A percentile compares a stretch with the other conserved stretches of the same genome.
Evolutionary conservation across 2,888 invertebrate genomes (phyloP).

Genomic region (Stenurella melanura): DNA sequence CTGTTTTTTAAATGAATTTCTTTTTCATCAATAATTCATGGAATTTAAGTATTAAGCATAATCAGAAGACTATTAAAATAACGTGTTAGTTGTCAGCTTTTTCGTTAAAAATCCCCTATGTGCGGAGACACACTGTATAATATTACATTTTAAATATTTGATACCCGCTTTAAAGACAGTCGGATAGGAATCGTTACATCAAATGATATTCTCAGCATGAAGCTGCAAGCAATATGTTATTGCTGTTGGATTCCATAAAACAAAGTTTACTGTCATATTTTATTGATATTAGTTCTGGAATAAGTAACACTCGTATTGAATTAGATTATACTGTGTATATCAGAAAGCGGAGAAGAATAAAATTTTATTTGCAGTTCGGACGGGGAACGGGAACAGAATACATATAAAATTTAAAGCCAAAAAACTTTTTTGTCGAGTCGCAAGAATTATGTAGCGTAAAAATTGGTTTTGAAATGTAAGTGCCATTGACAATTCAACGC

Average conservation of each 20-base stretch:
- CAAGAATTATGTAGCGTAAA: conserved; percentile 70
- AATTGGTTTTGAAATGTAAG: conserved; percentile 71
- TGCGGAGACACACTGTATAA: no score
- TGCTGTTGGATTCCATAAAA: conserved; percentile 63
- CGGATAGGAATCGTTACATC: neutral
- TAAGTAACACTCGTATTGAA: conserved; percentile 66
- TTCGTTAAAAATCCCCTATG: no score
- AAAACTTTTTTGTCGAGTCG: conserved; percentile 57
- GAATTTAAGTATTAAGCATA: no score
- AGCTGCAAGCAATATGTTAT: conserved; percentile 61
- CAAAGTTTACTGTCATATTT: conserved; percentile 64
- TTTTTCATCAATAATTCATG: no score
- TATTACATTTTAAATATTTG: neutral
- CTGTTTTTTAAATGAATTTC: no score
- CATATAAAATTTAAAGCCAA: conserved; percentile 66
- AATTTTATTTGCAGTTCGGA: conserved; percentile 67
- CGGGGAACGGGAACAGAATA: conserved; percentile 49
- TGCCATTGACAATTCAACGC: conserved; percentile 68
- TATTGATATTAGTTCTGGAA: conserved; percentile 65
- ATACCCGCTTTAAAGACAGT: neutral
- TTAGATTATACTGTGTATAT: conserved; percentile 62
- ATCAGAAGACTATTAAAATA: no score
- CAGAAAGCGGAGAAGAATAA: conserved; percentile 62
- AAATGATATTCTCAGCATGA: conserved; percentile 16
- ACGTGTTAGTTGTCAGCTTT: no score